Evolutionary conservation across 35 echinoderm and acorn worm genomes (phyloP).

Genomic region (Heliocidaris erythrogramma): DNA sequence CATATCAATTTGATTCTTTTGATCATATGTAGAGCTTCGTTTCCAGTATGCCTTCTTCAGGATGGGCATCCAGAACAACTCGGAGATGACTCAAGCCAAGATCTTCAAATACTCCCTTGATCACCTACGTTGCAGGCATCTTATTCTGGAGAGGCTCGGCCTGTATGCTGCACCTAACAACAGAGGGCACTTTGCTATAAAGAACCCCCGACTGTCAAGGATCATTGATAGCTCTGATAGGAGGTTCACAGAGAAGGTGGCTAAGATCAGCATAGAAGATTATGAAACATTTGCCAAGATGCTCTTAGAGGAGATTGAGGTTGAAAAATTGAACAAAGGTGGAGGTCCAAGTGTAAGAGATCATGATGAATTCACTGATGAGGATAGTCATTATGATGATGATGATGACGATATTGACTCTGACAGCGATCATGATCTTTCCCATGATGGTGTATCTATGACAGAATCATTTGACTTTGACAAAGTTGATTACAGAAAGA

Average conservation of each 20-base stretch:
- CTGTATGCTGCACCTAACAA: conserved; percentile 75
- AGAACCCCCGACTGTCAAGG: conserved; percentile 63
- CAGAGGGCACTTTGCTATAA: conserved; percentile 44
- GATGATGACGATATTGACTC: neutral
- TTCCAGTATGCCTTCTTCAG: conserved; percentile 83
- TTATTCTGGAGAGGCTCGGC: conserved; percentile 76
- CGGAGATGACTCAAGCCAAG: conserved; percentile 72
- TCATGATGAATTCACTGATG: neutral
- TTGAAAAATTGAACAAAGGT: neutral
- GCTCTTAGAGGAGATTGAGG: conserved; percentile 58
- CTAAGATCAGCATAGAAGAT: conserved; percentile 51
- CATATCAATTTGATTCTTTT: neutral
- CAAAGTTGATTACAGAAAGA: conserved; percentile 17
- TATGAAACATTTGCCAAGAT: conserved; percentile 52
- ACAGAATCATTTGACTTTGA: conserved; percentile 29
- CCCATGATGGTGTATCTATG: neutral
- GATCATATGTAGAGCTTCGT: conserved; percentile 40
- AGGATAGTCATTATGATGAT: neutral
- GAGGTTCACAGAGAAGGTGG: conserved; percentile 61
- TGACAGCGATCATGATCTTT: neutral
- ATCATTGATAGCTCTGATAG: conserved; percentile 77
- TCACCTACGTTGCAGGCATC: conserved; percentile 68
- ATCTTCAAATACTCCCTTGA: conserved; percentile 77
- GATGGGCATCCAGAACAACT: conserved; percentile 68
- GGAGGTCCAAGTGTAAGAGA: neutral